These are phyloP conservation scores for Athalia cordata DNA, from an alignment of 2,888 invertebrate species.

Conservation along the genomic window DNA sequence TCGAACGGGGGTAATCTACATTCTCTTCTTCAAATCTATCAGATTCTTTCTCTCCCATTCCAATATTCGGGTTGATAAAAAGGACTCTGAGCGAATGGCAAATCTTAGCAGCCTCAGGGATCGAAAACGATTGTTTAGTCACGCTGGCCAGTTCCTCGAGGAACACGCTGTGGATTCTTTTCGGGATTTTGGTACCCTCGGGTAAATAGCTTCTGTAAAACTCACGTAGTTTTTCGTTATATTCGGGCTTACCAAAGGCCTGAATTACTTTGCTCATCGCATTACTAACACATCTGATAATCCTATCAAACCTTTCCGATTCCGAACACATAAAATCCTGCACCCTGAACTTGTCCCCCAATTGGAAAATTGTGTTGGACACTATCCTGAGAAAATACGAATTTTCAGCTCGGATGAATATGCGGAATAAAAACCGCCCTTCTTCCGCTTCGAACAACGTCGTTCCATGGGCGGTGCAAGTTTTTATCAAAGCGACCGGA, in stretches of 20 bases:
- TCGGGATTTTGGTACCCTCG: background rate
- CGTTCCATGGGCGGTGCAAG: slow-evolving; percentile 52
- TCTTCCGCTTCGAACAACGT: slow-evolving; percentile 56
- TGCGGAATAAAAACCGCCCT: slow-evolving; percentile 58
- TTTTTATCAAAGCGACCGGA: slow-evolving; percentile 40
- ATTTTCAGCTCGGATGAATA: slow-evolving; percentile 52
- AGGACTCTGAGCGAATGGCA: slow-evolving; percentile 57
- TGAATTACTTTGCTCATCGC: slow-evolving; percentile 49
- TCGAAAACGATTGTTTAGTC: slow-evolving; percentile 23
- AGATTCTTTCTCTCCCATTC: background rate
- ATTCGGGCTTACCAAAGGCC: slow-evolving; percentile 55
- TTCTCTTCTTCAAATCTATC: background rate
- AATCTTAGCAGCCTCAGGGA: background rate
- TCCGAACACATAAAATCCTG: slow-evolving; percentile 59
- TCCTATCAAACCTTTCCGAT: slow-evolving; percentile 50
- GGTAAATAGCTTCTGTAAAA: slow-evolving; percentile 59
- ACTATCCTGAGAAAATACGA: slow-evolving; percentile 52
- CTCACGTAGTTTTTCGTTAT: slow-evolving; percentile 47
- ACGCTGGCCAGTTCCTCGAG: slow-evolving; percentile 50
- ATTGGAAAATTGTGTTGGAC: slow-evolving; percentile 57
- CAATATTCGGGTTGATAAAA: slow-evolving; percentile 54
- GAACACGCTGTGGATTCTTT: slow-evolving; percentile 53
- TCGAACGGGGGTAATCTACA: background rate
- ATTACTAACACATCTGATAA: slow-evolving; percentile 49
- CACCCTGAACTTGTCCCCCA: slow-evolving; percentile 57